Evolutionary conservation across 2,113 vertebrate genomes (phyloP).

Genomic region (Oceanites oceanicus): DNA sequence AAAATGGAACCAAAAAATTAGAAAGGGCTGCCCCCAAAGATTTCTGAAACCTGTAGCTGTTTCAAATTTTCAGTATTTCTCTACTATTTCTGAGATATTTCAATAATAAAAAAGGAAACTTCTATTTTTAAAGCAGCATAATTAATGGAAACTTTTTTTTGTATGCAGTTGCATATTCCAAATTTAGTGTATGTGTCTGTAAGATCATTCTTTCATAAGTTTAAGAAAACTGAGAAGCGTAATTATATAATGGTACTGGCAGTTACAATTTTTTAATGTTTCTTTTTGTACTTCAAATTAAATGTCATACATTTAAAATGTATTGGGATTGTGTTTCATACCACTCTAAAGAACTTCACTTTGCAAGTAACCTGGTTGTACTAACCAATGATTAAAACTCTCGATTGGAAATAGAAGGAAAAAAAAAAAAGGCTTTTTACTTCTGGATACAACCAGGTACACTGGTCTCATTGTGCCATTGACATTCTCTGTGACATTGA

Average conservation of each 20-base stretch:
- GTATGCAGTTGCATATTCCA: neutral
- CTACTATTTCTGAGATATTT: neutral
- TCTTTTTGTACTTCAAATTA: slow-evolving; percentile 2
- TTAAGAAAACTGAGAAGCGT: neutral
- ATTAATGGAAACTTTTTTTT: neutral
- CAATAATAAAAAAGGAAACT: neutral
- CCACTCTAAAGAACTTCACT: neutral
- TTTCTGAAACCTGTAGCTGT: neutral
- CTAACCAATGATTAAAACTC: slow-evolving; percentile 33
- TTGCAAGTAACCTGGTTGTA: neutral
- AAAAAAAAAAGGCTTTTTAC: neutral
- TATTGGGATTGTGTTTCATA: neutral
- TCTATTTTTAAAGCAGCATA: neutral
- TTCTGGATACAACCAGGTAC: neutral
- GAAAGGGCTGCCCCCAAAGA: neutral
- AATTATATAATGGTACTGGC: neutral
- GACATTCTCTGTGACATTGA: neutral
- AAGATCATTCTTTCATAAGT: neutral
- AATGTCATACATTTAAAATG: neutral
- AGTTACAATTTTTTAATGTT: neutral
- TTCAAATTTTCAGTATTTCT: neutral
- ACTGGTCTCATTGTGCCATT: neutral
- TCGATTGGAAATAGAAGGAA: neutral
- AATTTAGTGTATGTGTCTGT: neutral
- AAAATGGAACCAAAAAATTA: neutral